Evolutionary conservation across 2,888 invertebrate genomes (phyloP).

Genomic region (Archaeoteleia sp.): DNA sequence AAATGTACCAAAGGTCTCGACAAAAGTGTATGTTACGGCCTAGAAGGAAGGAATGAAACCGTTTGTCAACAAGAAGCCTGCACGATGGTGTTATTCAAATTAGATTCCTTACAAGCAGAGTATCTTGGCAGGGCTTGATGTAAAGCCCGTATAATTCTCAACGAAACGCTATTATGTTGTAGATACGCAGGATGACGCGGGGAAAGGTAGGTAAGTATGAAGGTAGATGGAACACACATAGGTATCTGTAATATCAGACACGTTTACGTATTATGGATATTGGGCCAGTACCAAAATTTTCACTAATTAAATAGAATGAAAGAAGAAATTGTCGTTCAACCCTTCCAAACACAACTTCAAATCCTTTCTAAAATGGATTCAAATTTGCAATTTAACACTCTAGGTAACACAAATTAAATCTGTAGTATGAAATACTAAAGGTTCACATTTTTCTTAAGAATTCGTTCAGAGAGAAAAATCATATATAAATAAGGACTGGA

Average conservation of each 20-base stretch:
- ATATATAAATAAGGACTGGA: neutral
- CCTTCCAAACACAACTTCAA: slow-evolving; percentile 6
- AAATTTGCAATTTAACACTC: too few relatives aligned
- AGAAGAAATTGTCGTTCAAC: slow-evolving; percentile 6
- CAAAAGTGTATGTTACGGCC: slow-evolving; percentile 27
- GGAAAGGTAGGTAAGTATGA: neutral
- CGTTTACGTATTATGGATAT: too few relatives aligned
- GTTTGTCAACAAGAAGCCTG: slow-evolving; percentile 50
- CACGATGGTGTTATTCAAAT: slow-evolving; percentile 53
- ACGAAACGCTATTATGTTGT: slow-evolving; percentile 45
- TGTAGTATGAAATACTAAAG: too few relatives aligned
- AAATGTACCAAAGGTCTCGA: slow-evolving; percentile 12
- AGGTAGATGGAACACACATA: neutral
- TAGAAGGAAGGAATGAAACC: slow-evolving; percentile 33
- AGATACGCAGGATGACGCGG: slow-evolving; percentile 17
- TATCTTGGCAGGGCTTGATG: slow-evolving; percentile 45
- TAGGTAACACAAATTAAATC: too few relatives aligned
- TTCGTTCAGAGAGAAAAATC: too few relatives aligned
- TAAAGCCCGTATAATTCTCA: slow-evolving; percentile 51
- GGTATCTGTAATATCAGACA: too few relatives aligned
- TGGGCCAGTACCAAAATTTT: too few relatives aligned
- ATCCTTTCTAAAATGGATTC: too few relatives aligned
- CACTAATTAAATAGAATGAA: too few relatives aligned
- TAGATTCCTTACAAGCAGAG: slow-evolving; percentile 54
- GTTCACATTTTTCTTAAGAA: too few relatives aligned